Base-by-base conservation (phyloP, 2,888 invertebrate species). In the Drosophila prostipennis region DNA sequence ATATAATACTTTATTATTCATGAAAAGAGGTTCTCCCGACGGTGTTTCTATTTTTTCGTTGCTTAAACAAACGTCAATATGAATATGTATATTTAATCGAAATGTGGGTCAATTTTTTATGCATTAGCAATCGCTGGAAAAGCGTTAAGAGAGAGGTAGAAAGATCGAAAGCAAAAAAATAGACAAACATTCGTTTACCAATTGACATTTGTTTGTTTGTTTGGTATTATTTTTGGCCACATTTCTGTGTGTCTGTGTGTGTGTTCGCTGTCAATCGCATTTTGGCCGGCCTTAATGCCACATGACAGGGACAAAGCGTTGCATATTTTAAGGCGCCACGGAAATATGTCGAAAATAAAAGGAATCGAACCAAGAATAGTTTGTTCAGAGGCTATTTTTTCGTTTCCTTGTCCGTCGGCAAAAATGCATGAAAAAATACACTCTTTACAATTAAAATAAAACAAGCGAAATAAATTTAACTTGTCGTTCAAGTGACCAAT, bases 91-190 rank as follows among this genome's bases (percentile, higher is more conserved):
- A 64, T 83, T 80, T 86, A 67, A 84, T 74, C 67, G 52, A 74
- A 83, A 87, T 69, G 43, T 87, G 78, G 83, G 78, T 82, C 78
- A 82, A 82, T 82, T 78, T 72, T 80, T 82, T 86, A 72, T 82
- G 77, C 80, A 82, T 82, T 70, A 74, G 54, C 61, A 58, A 73
- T 59, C 49, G 79, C 46, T 49, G 56, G 39, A 52, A 55, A 54
- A 43, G 58, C 45, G 49, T 14, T 51, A 46, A 42, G 16, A 53
- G 37, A 29, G n/a, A 13, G 14, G 42, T 29, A 10, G 32, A 42
- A 49, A 1, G 23, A 2, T 2, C 8, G 2, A 8, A 39, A 2
- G 10, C 49, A 37, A n/a, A 46, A 55, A 57, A 57, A 34, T 49
- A 36, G 10, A 40, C 26, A 29, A 23, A 29, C 36, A 29, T 51